phyloP scores from a whole-genome alignment of 2,113 vertebrate genomes.

The Empidonax alnorum region DNA sequence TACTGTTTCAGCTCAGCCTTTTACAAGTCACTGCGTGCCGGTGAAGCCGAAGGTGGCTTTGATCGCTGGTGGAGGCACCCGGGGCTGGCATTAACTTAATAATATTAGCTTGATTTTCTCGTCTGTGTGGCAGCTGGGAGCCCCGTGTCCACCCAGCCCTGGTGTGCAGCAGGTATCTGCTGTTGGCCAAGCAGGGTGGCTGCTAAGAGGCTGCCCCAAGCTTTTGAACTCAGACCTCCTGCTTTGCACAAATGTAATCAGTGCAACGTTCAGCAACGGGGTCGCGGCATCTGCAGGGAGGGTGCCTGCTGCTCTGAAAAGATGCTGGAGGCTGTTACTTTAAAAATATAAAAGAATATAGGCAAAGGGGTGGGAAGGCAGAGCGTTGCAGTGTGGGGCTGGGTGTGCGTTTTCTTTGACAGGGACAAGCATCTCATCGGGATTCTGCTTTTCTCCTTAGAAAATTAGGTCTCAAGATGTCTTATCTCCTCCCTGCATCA shows the following conservation, averaged over 20 bases:
- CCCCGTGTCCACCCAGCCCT: not conserved
- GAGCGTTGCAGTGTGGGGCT: fast-evolving
- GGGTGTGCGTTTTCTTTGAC: fast-evolving
- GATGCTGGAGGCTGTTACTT: not conserved
- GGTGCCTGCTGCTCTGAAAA: not conserved
- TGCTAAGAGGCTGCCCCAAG: not conserved
- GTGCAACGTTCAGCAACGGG: fast-evolving
- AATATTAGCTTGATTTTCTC: not conserved
- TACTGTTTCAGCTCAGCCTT: not conserved
- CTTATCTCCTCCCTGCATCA: not conserved
- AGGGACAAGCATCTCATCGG: not conserved
- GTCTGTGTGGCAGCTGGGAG: not conserved
- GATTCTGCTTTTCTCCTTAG: not conserved
- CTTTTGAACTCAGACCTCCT: not conserved
- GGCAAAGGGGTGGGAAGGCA: not conserved
- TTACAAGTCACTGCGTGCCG: not conserved
- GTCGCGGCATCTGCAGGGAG: fast-evolving
- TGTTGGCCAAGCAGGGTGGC: not conserved
- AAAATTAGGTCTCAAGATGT: not conserved
- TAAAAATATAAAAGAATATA: not conserved
- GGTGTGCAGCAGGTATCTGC: not conserved
- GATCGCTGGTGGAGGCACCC: not conserved
- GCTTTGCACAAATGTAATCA: not conserved
- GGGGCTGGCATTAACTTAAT: not conserved
- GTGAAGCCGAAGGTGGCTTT: not conserved